Conservation (phyloP, 2,888 invertebrate species). For the Trisateles emortualis region DNA sequence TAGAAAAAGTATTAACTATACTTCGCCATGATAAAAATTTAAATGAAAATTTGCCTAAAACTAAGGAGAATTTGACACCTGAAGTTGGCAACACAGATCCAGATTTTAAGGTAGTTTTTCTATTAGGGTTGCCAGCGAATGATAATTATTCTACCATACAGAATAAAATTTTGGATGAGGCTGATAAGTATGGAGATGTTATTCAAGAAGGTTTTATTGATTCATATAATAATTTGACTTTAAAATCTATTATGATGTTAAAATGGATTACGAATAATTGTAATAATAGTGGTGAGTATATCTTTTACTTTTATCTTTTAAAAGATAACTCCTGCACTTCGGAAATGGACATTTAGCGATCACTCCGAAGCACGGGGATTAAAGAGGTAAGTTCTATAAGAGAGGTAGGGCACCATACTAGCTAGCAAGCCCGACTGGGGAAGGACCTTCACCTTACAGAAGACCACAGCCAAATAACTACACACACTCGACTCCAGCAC, state of each 20-base stretch:
- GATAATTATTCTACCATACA: conserved; percentile 87
- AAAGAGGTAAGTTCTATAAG: too few species aligned
- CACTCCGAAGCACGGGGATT: too few species aligned
- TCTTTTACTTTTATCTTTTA: not conserved
- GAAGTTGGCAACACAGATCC: conserved; percentile 47
- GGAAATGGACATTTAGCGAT: too few species aligned
- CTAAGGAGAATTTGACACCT: conserved; percentile 31
- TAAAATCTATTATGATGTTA: conserved; percentile 94
- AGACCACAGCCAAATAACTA: too few species aligned
- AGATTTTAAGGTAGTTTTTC: conserved; percentile 74
- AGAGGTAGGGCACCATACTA: too few species aligned
- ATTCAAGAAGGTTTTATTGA: conserved; percentile 94
- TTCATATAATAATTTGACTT: conserved; percentile 94
- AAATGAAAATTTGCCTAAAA: conserved; percentile 59
- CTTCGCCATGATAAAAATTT: conserved; percentile 62
- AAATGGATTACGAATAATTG: conserved; percentile 93
- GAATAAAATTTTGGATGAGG: conserved; percentile 89
- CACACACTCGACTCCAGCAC: too few species aligned
- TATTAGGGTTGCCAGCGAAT: conserved; percentile 88
- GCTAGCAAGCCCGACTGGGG: too few species aligned
- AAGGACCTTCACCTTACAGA: too few species aligned
- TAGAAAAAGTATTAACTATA: conserved; percentile 63
- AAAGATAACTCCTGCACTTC: not conserved
- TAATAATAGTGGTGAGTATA: conserved; percentile 78
- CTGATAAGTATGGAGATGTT: conserved; percentile 90